Percentiles rank a stretch among this genome's conserved stretches.
Conservation (phyloP, 1,140 invertebrate genomes). For the Pararge aegeria region DNA sequence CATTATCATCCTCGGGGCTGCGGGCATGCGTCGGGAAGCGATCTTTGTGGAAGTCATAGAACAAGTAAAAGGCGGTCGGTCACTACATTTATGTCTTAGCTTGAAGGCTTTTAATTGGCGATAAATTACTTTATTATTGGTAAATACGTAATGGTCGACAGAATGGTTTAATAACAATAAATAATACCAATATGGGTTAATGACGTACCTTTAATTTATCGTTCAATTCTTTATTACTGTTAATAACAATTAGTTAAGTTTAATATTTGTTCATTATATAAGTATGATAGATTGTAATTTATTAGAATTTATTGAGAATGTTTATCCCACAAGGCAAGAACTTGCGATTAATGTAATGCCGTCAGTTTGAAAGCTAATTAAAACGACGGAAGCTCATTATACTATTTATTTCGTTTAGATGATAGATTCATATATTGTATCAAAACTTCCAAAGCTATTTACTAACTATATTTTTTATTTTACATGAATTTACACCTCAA, state of each 20-base stretch:
- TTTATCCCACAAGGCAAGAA: too few relatives aligned
- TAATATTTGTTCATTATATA: neutral
- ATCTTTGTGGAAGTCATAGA: slow-evolving; percentile 58
- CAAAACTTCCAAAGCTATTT: neutral
- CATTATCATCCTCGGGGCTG: slow-evolving; percentile 62
- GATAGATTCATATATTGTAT: neutral
- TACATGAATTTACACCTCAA: too few relatives aligned
- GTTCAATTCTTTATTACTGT: neutral
- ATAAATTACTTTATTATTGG: slow-evolving; percentile 24
- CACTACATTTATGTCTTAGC: slow-evolving; percentile 29
- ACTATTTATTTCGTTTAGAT: neutral
- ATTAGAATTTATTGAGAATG: too few relatives aligned
- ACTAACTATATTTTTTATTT: neutral
- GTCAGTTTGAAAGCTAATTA: slow-evolving; percentile 3
- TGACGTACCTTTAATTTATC: neutral
- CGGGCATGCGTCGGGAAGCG: slow-evolving; percentile 64
- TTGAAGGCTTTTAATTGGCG: slow-evolving; percentile 63
- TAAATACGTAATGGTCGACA: neutral
- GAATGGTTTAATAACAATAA: neutral
- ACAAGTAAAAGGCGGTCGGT: slow-evolving; percentile 71
- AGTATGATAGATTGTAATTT: neutral
- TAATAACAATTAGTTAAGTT: neutral
- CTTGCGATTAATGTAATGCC: neutral
- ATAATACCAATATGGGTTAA: neutral
- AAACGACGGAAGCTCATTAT: neutral